Evolutionary conservation across 2,113 vertebrate genomes (phyloP).

Genomic region (Cathartes aura): DNA sequence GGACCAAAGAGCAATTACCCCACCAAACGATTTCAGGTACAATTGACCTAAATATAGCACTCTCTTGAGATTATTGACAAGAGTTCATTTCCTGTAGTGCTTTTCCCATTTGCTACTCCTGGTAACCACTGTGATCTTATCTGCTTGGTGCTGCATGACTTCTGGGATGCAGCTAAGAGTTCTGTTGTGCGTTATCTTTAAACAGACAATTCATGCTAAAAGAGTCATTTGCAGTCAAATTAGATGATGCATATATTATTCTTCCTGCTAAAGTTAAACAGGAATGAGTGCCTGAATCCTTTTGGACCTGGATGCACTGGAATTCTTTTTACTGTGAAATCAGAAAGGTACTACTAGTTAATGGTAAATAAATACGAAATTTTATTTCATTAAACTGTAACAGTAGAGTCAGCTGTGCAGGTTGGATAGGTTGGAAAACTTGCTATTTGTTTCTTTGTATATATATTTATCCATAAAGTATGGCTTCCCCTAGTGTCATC

Average conservation of each 20-base stretch:
- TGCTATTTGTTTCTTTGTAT: background rate
- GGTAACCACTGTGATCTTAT: constrained; percentile 65
- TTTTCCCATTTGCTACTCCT: constrained; percentile 36
- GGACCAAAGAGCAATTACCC: constrained; percentile 82
- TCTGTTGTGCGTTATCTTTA: constrained; percentile 68
- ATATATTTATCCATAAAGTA: background rate
- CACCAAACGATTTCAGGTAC: constrained; percentile 86
- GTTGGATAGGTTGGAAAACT: background rate
- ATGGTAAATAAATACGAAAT: background rate
- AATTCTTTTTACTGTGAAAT: background rate
- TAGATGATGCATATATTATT: constrained; percentile 55
- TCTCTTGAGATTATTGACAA: constrained; percentile 51
- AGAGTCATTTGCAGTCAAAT: constrained; percentile 75
- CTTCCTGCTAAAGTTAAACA: background rate
- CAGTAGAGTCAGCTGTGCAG: background rate
- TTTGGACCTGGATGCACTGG: background rate
- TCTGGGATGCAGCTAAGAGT: constrained; percentile 70
- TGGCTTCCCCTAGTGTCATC: background rate
- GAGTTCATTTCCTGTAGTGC: constrained; percentile 59
- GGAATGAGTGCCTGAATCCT: background rate
- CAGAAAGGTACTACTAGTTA: background rate
- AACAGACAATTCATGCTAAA: constrained; percentile 67
- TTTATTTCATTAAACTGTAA: background rate
- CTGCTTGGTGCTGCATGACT: constrained; percentile 63
- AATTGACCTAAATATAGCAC: constrained; percentile 60